Base-by-base conservation (phyloP, 2,888 invertebrate genomes). In the Nymphalis urticae region DNA sequence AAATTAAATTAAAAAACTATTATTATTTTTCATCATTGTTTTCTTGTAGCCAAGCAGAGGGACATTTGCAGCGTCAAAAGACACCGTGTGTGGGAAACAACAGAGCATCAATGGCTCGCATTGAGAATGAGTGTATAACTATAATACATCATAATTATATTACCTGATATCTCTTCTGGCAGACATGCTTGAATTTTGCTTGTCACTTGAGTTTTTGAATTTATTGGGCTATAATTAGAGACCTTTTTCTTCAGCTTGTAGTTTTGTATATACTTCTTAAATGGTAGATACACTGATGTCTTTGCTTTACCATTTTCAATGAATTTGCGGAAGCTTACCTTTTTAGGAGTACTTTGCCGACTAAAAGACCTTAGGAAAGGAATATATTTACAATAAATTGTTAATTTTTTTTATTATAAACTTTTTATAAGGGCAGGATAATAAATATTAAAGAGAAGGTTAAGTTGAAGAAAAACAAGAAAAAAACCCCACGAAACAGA, bases 241-340 rank as follows among this genome's bases (percentile, higher is more conserved):
- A 79, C 73, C 72, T 89, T 91, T 75, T 89, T 92, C 77, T 91
- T 92, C 16, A 84, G 80, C 75, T 86, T 89, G 72, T 90, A 91
- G 70, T 84, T 91, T 72, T 92, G 87, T 60, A 90, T 87, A 70
- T 89, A 88, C 71, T 90, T 91, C 70, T 85, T 93, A 78, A 96
- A 96, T 16, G 96, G 95, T 93, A 95, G 94, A 78, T 96, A 96
- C 70, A 93, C 93, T 13, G 93, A 90, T 17, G 90, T 91, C 79
- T 91, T 89, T 16, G 86, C 87, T 72, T 87, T 86, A 36, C 87
- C 87, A 75, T 90, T 93, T 76, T 94, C 92, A 73, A 92, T 87
- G 64, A 92, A 83, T 75, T 88, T 90, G 5, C 89, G 84, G 71
- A 92, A 92, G 76, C 90, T 92, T 6, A 91, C 92, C 75, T 87